Evolutionary conservation across 2,113 vertebrate genomes (phyloP).

Genomic region (Tetrao urogallus): DNA sequence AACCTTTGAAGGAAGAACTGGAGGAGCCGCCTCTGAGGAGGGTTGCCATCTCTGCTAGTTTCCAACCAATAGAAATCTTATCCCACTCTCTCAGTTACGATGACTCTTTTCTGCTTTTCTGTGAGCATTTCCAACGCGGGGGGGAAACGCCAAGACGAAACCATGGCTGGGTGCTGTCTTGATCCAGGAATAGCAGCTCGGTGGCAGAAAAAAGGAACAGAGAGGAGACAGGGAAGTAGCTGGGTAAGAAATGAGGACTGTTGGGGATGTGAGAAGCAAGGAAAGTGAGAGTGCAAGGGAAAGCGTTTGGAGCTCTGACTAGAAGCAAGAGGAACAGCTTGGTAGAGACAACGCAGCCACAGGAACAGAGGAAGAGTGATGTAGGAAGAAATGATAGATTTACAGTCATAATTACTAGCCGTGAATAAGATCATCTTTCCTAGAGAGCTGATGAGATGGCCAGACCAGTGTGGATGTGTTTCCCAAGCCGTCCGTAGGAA

Average conservation of each 20-base stretch:
- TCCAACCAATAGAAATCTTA: constrained; percentile 12
- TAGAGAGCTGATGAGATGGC: neutral
- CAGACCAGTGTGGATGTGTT: neutral
- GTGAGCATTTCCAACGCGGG: neutral
- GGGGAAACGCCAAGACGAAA: constrained; percentile 10
- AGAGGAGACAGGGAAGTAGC: neutral
- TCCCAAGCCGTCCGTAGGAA: neutral
- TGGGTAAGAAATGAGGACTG: neutral
- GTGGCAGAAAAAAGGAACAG: neutral
- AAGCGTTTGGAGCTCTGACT: neutral
- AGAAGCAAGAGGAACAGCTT: neutral
- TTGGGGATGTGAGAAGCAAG: neutral
- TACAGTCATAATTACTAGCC: constrained; percentile 18
- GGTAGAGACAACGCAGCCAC: neutral
- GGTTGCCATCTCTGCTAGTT: neutral
- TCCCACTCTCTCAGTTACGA: neutral
- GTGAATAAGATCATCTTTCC: neutral
- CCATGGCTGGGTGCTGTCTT: neutral
- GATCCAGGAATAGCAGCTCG: neutral
- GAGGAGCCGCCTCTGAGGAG: neutral
- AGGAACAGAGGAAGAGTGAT: neutral
- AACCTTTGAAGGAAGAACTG: constrained; percentile 10
- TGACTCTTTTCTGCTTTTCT: neutral
- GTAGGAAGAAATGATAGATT: constrained; percentile 44
- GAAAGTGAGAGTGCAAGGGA: neutral